These are phyloP conservation scores for Epistrophella euchroma DNA, from an alignment of 2,888 invertebrate species.

Conservation along the genomic window DNA sequence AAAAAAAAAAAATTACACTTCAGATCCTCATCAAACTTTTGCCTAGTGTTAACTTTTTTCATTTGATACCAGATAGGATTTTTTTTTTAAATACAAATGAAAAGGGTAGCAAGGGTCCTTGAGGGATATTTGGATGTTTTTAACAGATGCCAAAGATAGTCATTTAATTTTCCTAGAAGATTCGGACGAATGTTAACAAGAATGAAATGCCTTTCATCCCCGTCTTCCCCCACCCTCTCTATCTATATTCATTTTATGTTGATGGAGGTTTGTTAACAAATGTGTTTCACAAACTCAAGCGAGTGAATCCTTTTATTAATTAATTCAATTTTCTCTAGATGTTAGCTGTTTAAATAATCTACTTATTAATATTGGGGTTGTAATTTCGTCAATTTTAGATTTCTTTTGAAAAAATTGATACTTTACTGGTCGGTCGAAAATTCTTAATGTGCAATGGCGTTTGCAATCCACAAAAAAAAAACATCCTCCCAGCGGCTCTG, in stretches of 20 bases:
- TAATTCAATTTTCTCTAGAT: not conserved
- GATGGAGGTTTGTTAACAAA: slow-evolving; percentile 15
- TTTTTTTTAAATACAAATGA: not conserved
- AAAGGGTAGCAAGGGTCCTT: slow-evolving; percentile 8
- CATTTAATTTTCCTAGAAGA: slow-evolving; percentile 17
- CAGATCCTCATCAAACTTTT: slow-evolving; percentile 11
- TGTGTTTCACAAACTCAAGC: not conserved
- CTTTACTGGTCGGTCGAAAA: too few species aligned
- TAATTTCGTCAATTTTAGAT: too few species aligned
- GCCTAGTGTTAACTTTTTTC: slow-evolving; percentile 7
- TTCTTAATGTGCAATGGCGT: too few species aligned
- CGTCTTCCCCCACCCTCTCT: too few species aligned
- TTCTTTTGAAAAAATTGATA: too few species aligned
- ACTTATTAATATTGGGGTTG: too few species aligned
- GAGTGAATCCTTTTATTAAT: slow-evolving; percentile 2
- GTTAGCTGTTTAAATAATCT: not conserved
- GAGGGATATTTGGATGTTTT: slow-evolving; percentile 5
- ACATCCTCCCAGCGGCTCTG: too few species aligned
- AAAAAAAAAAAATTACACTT: not conserved
- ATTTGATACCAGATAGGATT: slow-evolving; percentile 2
- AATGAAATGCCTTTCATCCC: not conserved
- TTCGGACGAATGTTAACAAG: slow-evolving; percentile 11
- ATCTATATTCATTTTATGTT: slow-evolving; percentile 1
- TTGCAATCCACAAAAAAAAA: too few species aligned
- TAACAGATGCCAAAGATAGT: slow-evolving; percentile 48